Evolutionary conservation across 2,113 vertebrate species (phyloP), one percentile per base, ranked within the genome.

Genomic region (Oryzias woworae): DNA sequence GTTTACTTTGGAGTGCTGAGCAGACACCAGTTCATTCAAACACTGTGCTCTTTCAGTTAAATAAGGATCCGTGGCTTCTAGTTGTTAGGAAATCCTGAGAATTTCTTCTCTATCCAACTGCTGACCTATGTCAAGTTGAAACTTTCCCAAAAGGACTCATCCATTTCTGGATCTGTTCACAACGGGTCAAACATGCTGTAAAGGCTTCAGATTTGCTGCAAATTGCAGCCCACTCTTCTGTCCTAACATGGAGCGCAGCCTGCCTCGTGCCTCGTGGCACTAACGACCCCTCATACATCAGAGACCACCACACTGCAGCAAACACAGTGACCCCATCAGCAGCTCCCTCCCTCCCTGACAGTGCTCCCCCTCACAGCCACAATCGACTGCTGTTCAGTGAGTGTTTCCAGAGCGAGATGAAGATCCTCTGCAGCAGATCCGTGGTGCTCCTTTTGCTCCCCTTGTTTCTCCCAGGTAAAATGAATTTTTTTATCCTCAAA

Each of bases 381-480:
- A 10, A 73, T 23, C 42, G 2, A 48, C 22, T 3, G 17, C 23
- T n/a, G 8, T 52, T 23, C 3, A 20, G 15, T 1, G 28, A 63
- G 3, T 17, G 47, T 7, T 1, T 42, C 17, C 42, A 23, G 52
- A 36, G 5, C 52, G 5, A 48, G 58, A 85, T 84, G 85, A 84
- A 74, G 69, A 50, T 68, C 42, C 53, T 49, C 61, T 61, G 63
- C 80, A 18, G 71, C 0, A 45, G 20, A 10, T 61, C 60, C 3
- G 1, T 58, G 0, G 7, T 3, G 3, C 20, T n/a, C 16, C 41
- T 77, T 16, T 41, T 82, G 24, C 45, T 85, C 1, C 59, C 82
- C 60, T 12, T 80, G 49, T 50, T 66, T 24, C 26, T 81, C 1
- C 79, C 85, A 73, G 85, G 85, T 87, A 63, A 75, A 52, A 28